phyloP scores from a whole-genome alignment of 2,888 invertebrate species.

The Tiliacea citrago region DNA sequence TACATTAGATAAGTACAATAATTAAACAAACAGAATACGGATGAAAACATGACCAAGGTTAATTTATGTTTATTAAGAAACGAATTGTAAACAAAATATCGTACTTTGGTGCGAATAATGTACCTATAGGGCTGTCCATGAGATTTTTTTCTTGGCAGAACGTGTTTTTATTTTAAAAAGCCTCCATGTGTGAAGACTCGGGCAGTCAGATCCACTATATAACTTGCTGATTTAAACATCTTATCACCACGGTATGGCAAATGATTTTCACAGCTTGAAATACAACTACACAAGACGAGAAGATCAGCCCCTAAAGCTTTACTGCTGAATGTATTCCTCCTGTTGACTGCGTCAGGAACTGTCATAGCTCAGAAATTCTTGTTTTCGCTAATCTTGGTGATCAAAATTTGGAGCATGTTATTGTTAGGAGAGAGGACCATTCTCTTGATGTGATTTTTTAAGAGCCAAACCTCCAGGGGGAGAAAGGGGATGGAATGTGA shows the following conservation, averaged over 20 bases:
- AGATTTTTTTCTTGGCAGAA: not conserved
- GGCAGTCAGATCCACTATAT: not conserved
- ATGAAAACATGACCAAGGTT: slow-evolving; percentile 56
- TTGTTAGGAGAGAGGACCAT: not conserved
- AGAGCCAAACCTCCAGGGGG: not conserved
- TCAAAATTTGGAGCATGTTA: not conserved
- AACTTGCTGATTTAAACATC: not conserved
- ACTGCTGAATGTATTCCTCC: not conserved
- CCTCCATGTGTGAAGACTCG: not conserved
- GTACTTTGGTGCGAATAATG: slow-evolving; percentile 38
- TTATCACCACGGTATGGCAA: not conserved
- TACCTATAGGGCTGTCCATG: slow-evolving; percentile 23
- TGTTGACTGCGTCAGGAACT: not conserved
- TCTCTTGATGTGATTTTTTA: not conserved
- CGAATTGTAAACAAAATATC: slow-evolving; percentile 47
- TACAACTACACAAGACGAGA: not conserved
- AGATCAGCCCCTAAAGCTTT: not conserved
- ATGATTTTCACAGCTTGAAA: not conserved
- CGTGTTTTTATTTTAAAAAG: not conserved
- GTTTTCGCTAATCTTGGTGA: not conserved
- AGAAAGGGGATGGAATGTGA: not conserved
- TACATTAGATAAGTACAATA: slow-evolving; percentile 37
- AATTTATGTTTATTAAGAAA: slow-evolving; percentile 41
- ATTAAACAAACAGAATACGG: slow-evolving; percentile 45
- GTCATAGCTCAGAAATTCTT: not conserved